Conservation (phyloP, 2,113 vertebrate genomes). For the Ageneiosus marmoratus region DNA sequence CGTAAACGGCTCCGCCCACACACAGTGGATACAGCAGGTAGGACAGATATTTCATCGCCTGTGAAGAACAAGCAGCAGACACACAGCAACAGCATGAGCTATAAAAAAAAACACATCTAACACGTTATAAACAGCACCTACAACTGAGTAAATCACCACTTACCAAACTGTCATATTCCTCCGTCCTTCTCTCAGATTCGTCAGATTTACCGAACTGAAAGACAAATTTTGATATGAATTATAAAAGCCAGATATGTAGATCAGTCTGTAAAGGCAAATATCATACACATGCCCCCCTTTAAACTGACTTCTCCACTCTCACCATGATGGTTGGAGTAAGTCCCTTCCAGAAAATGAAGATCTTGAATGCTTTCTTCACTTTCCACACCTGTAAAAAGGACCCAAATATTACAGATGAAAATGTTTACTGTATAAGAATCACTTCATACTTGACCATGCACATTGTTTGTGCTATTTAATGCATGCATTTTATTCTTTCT, state of each 20-base stretch:
- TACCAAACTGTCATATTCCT: constrained; percentile 94
- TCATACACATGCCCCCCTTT: too few relatives aligned
- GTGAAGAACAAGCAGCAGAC: constrained; percentile 17
- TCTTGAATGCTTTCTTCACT: constrained; percentile 96
- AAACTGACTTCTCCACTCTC: constrained; percentile 2
- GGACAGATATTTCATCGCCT: constrained; percentile 97
- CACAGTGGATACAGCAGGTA: constrained; percentile 94
- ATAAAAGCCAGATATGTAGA: not conserved
- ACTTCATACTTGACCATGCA: not conserved
- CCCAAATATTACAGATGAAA: not conserved
- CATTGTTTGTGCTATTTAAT: not conserved
- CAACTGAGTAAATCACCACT: constrained; percentile 14
- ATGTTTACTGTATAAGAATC: not conserved
- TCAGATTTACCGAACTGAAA: constrained; percentile 86
- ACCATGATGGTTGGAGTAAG: constrained; percentile 83
- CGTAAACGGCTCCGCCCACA: constrained; percentile 87
- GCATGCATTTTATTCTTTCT: not conserved
- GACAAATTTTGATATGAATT: not conserved
- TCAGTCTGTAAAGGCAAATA: too few relatives aligned
- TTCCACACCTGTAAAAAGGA: constrained; percentile 83
- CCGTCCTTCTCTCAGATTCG: constrained; percentile 90
- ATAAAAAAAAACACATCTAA: too few relatives aligned
- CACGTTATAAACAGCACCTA: not conserved
- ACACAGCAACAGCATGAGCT: not conserved
- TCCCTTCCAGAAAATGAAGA: constrained; percentile 84